Base-by-base conservation (phyloP, 2,888 invertebrate species). In the Xestia rhomboidea region DNA sequence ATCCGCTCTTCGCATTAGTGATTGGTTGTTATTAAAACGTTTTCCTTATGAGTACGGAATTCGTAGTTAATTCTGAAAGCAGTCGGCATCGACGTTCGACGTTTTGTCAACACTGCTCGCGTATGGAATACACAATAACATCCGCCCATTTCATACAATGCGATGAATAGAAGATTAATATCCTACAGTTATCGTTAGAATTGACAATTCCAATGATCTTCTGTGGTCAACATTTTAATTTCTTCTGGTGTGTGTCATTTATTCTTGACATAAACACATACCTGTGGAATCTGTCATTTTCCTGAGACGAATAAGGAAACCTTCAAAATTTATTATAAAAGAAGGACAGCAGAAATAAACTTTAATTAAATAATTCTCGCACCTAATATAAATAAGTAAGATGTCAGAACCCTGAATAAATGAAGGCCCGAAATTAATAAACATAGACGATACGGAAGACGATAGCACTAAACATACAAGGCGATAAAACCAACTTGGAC, bases 71-170 rank as follows among this genome's bases (percentile, higher is more conserved):
- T 79, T 82, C 76, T 66, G 80, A 86, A 84, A 77, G 78, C 78
- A 87, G 51, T 83, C 68, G 69, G 77, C 76, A 81, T 85, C 76
- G 78, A 81, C 86, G 82, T 85, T 88, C 77, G 88, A 91, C 89
- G 90, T 91, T 93, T 92, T 91, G 90, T 93, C 93, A 93, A 93
- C 92, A 82, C 76, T 82, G 80, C 76, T 79, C 91, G 89, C 81
- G 90, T 79, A 79, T 79, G 68, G 93, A 93, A 93, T 93, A 91
- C 89, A 89, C 87, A 91, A 93, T 88, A 89, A 92, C 91, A 89
- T 93, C 92, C 93, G 91, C 88, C 71, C 63, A 73, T 51, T 79
- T 75, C 54, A 77, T 84, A 85, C 84, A 84, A 69, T 81, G 79
- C 78, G 77, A 44, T 83, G 87, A 86, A 82, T 87, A 72, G 70